A percentile compares a stretch with the other conserved stretches of the same genome.
These are phyloP conservation scores for Parazoanthus darwini DNA, from an alignment of 92 coral and sea anemone species.

Conservation along the genomic window DNA sequence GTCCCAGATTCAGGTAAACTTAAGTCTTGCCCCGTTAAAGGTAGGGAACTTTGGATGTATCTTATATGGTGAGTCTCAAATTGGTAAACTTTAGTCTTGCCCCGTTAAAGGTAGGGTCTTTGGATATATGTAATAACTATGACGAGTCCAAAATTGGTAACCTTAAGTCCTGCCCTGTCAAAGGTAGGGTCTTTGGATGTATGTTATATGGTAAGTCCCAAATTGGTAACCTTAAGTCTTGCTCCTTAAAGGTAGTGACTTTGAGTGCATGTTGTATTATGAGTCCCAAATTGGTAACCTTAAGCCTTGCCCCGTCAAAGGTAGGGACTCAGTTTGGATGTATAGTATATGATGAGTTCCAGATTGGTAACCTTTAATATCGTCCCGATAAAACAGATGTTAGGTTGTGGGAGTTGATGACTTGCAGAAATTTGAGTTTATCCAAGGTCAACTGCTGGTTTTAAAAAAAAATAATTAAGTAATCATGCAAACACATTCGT, in stretches of 20 bases:
- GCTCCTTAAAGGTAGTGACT: slow-evolving; percentile 82
- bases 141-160: slow-evolving; percentile 93
- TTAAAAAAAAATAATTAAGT: too few relatives aligned
- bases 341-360: slow-evolving; percentile 48
- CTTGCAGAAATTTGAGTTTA: too few relatives aligned
- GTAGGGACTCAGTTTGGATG: slow-evolving; percentile 39
- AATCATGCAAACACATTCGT: too few relatives aligned
- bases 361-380: too few relatives aligned
- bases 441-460: too few relatives aligned
- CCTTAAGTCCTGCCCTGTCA: slow-evolving; percentile 87
- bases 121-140: not conserved
- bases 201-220: slow-evolving; percentile 66
- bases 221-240: slow-evolving; percentile 80
- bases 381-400: slow-evolving; percentile 10
- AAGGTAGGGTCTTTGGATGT: slow-evolving; percentile 56
- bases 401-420: not conserved
- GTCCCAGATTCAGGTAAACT: slow-evolving; percentile 83
- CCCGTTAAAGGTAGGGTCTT: slow-evolving; percentile 43
- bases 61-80: slow-evolving; percentile 46
- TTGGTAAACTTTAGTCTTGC: too few relatives aligned
- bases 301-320: slow-evolving; percentile 83
- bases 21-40: slow-evolving; percentile 83
- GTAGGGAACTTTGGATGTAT: slow-evolving; percentile 41
- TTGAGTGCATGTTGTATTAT: slow-evolving; percentile 27
- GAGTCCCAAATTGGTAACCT: slow-evolving; percentile 90